Evolutionary conservation across 1,140 invertebrate species (phyloP).

Genomic region (Idris sp.): DNA sequence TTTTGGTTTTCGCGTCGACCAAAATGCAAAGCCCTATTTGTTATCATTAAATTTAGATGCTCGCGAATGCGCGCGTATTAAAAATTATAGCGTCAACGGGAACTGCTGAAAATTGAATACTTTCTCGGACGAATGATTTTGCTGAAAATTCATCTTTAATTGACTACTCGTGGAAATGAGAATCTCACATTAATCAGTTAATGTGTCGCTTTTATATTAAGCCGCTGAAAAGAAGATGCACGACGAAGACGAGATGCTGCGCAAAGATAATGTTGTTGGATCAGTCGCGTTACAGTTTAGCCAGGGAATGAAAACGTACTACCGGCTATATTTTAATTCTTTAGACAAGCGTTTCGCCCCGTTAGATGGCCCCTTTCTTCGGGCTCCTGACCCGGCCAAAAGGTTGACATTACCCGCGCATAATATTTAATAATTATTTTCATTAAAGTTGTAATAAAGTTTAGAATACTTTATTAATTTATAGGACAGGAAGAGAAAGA

Average conservation of each 20-base stretch:
- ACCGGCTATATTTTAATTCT: constrained; percentile 78
- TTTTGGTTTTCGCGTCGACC: background rate
- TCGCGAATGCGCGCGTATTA: constrained; percentile 7
- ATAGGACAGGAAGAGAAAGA: constrained; percentile 77
- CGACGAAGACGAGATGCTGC: constrained; percentile 34
- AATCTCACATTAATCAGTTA: too few relatives aligned
- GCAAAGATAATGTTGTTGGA: constrained; percentile 71
- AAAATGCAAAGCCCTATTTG: constrained; percentile 21
- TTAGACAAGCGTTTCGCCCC: constrained; percentile 69
- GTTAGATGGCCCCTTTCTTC: constrained; percentile 71
- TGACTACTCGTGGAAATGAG: too few relatives aligned
- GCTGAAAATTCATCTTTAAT: too few relatives aligned
- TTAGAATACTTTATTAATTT: constrained; percentile 79
- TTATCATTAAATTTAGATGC: constrained; percentile 46
- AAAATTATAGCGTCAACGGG: constrained; percentile 16
- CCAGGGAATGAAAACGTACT: constrained; percentile 77
- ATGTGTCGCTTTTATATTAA: too few relatives aligned
- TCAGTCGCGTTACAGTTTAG: constrained; percentile 75
- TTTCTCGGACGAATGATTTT: too few relatives aligned
- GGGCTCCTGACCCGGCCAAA: constrained; percentile 62
- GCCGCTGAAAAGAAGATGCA: constrained; percentile 48
- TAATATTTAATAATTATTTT: constrained; percentile 80
- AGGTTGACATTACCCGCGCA: constrained; percentile 75
- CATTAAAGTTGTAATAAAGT: constrained; percentile 79
- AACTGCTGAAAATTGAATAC: too few relatives aligned